Conservation (phyloP, 2,888 invertebrate genomes). For the Morpho helenor region DNA sequence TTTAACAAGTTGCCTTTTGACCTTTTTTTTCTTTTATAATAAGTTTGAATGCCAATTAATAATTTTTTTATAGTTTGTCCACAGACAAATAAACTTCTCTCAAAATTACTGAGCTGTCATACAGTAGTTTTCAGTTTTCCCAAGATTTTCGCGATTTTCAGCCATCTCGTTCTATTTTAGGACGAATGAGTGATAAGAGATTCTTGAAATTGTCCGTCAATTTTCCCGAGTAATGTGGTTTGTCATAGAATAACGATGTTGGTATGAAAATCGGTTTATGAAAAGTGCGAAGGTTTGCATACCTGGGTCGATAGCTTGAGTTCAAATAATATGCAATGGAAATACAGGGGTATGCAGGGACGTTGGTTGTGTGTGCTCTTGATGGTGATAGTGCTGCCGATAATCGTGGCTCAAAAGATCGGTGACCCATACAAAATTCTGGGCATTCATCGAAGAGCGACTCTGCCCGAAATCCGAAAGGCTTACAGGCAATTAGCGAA, state of each 20-base stretch:
- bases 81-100: too few species aligned
- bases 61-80: too few species aligned
- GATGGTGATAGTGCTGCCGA: conserved; percentile 41
- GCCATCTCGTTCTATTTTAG: conserved; percentile 68
- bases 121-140: conserved; percentile 36
- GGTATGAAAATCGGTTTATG: conserved; percentile 47
- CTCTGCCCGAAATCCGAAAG: conserved; percentile 90
- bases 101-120: conserved; percentile 2
- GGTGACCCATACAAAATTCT: conserved; percentile 92
- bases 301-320: conserved; percentile 35
- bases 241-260: conserved; percentile 34
- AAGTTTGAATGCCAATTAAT: too few species aligned
- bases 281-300: conserved; percentile 42
- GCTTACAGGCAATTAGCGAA: conserved; percentile 94
- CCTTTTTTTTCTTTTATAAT: too few species aligned
- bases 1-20: too few species aligned
- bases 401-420: conserved; percentile 65
- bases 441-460: conserved; percentile 86
- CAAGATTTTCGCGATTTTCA: conserved; percentile 59
- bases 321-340: conserved; percentile 70
- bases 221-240: conserved; percentile 45
- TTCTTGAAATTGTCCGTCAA: conserved; percentile 46
- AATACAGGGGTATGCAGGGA: conserved; percentile 56
- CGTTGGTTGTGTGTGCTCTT: conserved; percentile 55
- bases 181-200: conserved; percentile 64